These are phyloP conservation scores for Macquaria australasica DNA, from an alignment of 2,113 vertebrate species.

Conservation along the genomic window DNA sequence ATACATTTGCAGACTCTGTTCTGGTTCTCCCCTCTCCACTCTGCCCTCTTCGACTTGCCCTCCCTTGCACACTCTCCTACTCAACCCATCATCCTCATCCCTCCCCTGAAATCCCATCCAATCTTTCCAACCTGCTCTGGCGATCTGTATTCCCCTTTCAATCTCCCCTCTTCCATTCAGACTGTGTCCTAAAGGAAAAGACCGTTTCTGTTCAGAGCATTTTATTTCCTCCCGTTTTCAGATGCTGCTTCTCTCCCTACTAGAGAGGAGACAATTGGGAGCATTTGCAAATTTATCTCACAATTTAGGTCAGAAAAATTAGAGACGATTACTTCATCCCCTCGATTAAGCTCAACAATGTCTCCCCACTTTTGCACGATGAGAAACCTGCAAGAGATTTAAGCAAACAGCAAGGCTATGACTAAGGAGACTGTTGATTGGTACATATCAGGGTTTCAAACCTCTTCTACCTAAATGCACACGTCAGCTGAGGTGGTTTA, in stretches of 20 bases:
- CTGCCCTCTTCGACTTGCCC: constrained; percentile 16
- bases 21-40: constrained; percentile 2
- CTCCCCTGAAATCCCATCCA: constrained; percentile 28
- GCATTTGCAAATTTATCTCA: neutral
- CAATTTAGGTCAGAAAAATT: neutral
- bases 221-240: neutral
- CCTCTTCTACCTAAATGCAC: constrained; percentile 31
- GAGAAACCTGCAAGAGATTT: constrained; percentile 2
- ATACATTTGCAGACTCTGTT: constrained; percentile 47
- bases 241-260: neutral
- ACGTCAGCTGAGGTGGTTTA: constrained; percentile 32
- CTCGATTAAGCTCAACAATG: neutral
- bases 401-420: constrained; percentile 4
- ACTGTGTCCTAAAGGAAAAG: constrained; percentile 15
- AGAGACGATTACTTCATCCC: neutral
- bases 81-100: constrained; percentile 23
- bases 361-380: neutral
- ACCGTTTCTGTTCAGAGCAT: neutral
- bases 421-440: constrained; percentile 12
- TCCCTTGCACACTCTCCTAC: constrained; percentile 1
- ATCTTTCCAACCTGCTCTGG: constrained; percentile 33
- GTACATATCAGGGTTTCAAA: constrained; percentile 14
- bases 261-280: neutral
- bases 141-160: constrained; percentile 35
- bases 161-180: constrained; percentile 7